Evolutionary conservation across 35 echinoderm and acorn worm genomes (phyloP).

Genomic region (Amphiura filiformis): DNA sequence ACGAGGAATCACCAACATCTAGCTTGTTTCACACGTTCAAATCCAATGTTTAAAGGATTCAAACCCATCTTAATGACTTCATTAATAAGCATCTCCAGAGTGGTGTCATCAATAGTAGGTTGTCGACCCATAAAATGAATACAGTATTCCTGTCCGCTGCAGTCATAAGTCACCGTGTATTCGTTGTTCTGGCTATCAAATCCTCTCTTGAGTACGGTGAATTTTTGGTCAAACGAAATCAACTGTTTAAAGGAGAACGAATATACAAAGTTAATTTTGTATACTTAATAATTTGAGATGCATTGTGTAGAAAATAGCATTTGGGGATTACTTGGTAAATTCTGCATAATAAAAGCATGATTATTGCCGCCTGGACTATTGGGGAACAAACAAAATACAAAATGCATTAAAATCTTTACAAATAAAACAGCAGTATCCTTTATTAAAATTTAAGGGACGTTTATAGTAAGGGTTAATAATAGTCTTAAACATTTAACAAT

Average conservation of each 20-base stretch:
- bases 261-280: background rate
- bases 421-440: too few relatives aligned
- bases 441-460: too few relatives aligned
- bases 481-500: too few relatives aligned
- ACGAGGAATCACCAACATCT: too few relatives aligned
- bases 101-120: background rate
- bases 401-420: too few relatives aligned
- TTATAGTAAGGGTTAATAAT: too few relatives aligned
- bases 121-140: background rate
- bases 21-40: background rate
- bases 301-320: background rate
- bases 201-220: background rate
- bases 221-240: background rate
- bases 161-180: background rate
- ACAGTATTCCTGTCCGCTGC: background rate
- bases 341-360: too few relatives aligned
- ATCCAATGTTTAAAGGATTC: background rate
- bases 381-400: too few relatives aligned
- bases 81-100: background rate
- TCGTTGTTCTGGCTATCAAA: background rate
- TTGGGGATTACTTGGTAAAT: background rate
- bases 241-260: background rate
- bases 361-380: too few relatives aligned
- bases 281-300: background rate
- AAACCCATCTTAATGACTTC: background rate